These are phyloP conservation scores for Metaphire vulgaris DNA, from an alignment of 1,140 invertebrate genomes.

Conservation along the genomic window DNA sequence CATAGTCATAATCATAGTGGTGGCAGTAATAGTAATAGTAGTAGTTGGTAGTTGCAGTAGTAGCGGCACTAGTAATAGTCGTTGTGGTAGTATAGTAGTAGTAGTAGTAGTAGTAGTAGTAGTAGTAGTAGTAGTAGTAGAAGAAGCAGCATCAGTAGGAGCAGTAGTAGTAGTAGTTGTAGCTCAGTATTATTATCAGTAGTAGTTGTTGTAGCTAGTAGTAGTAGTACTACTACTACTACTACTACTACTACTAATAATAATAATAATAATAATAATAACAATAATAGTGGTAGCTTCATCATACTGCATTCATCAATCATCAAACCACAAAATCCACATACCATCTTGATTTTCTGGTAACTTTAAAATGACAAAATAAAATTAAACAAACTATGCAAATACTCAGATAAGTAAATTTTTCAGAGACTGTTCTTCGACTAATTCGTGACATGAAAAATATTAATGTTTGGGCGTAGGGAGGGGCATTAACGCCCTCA, in stretches of 20 bases:
- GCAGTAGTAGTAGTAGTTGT: no score
- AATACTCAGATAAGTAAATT: neutral
- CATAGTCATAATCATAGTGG: no score
- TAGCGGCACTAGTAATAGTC: no score
- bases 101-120: no score
- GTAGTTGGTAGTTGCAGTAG: no score
- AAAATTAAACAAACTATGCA: neutral
- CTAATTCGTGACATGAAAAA: neutral
- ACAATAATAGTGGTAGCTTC: neutral
- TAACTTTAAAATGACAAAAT: neutral
- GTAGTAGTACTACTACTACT: neutral
- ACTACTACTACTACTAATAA: neutral
- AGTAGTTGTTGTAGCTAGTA: neutral
- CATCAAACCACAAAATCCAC: no score
- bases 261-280: neutral
- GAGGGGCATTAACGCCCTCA: neutral
- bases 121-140: no score
- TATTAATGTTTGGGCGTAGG: no score
- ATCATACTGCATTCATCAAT: neutral
- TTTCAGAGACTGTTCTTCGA: neutral
- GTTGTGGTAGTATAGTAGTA: no score
- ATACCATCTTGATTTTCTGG: neutral
- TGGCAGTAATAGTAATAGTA: no score
- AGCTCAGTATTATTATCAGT: neutral
- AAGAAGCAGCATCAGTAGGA: no score